phyloP scores from a whole-genome alignment of 1,140 invertebrate species.

The Drosophila kurseongensis region DNA sequence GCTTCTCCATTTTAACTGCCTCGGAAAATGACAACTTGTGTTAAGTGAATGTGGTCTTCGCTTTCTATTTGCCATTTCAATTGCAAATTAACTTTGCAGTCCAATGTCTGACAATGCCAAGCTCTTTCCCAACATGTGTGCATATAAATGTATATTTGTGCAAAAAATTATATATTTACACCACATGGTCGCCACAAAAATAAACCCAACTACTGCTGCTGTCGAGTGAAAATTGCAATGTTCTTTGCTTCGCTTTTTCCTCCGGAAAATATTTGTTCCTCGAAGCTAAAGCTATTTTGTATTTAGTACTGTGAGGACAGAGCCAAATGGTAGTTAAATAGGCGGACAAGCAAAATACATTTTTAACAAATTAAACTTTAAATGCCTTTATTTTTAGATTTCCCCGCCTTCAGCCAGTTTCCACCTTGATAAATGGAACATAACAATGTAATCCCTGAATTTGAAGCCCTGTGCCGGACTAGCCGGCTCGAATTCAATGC shows the following conservation, averaged over 20 bases:
- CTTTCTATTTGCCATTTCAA: conserved; percentile 68
- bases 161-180: conserved; percentile 24
- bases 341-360: background rate
- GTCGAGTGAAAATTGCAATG: conserved; percentile 49
- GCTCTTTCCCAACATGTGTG: conserved; percentile 29
- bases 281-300: conserved; percentile 74
- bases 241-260: conserved; percentile 12
- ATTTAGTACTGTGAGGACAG: conserved; percentile 13
- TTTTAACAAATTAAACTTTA: conserved; percentile 24
- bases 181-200: conserved; percentile 69
- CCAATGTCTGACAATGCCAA: conserved; percentile 37
- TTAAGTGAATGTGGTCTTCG: conserved; percentile 41
- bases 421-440: background rate
- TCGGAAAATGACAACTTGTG: conserved; percentile 28
- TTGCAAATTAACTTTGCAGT: conserved; percentile 75
- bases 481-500: conserved; percentile 22
- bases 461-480: background rate
- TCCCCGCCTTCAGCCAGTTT: background rate
- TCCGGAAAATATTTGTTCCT: conserved; percentile 2
- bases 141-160: conserved; percentile 14
- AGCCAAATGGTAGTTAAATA: conserved; percentile 9
- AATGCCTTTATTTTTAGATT: background rate
- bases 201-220: conserved; percentile 50
- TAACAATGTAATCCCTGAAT: background rate
- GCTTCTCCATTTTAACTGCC: background rate